Evolutionary conservation across 2,888 invertebrate species (phyloP).

Genomic region (Nomada goodeniana): DNA sequence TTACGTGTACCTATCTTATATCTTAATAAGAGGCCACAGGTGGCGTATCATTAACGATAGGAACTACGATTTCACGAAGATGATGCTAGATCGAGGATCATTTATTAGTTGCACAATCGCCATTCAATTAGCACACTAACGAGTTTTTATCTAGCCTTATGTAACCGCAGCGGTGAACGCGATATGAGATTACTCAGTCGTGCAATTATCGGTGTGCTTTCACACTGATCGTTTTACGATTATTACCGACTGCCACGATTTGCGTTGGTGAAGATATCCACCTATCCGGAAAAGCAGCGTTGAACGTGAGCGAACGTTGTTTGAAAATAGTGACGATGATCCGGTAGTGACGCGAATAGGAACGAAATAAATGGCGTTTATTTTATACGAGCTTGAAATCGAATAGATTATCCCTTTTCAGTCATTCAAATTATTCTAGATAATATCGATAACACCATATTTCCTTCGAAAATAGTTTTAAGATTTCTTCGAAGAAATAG

Average conservation of each 20-base stretch:
- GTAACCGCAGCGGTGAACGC: constrained; percentile 31
- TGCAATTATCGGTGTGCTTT: constrained; percentile 39
- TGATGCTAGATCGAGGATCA: constrained; percentile 3
- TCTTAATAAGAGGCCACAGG: not conserved
- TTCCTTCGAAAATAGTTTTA: too few relatives aligned
- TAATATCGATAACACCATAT: too few relatives aligned
- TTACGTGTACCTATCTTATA: not conserved
- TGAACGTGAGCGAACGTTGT: not conserved
- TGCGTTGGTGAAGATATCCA: constrained; percentile 4
- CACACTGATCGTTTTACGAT: constrained; percentile 51
- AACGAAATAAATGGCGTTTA: too few relatives aligned
- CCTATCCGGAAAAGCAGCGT: not conserved
- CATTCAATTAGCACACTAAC: constrained; percentile 27
- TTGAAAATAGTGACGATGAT: constrained; percentile 8
- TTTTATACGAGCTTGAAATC: too few relatives aligned
- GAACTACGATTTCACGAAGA: constrained; percentile 14
- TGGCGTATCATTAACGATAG: not conserved
- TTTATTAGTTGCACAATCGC: constrained; percentile 24
- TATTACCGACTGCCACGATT: constrained; percentile 7
- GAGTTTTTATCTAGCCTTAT: constrained; percentile 42
- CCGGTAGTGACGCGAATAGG: not conserved
- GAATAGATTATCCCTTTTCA: too few relatives aligned
- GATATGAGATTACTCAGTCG: constrained; percentile 42
- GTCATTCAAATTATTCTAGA: too few relatives aligned
- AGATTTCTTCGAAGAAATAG: too few relatives aligned